Evolutionary conservation across 2,888 invertebrate species (phyloP).

Genomic region (Leptura quadrifasciata): DNA sequence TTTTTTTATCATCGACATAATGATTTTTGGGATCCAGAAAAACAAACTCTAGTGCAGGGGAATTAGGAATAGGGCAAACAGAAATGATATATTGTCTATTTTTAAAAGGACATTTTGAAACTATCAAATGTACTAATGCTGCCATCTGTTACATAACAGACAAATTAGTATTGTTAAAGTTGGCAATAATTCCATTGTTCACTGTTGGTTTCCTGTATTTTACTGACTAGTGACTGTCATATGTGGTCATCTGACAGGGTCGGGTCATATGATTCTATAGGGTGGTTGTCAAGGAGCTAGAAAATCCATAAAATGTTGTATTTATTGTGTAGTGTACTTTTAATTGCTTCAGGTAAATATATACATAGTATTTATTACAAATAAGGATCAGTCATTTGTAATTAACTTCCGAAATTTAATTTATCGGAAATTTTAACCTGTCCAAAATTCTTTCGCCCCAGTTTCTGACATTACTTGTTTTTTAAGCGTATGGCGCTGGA

Average conservation of each 20-base stretch:
- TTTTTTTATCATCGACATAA: too few relatives aligned
- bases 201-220: too few relatives aligned
- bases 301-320: slow-evolving; percentile 36
- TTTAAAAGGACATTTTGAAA: too few relatives aligned
- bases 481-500: slow-evolving; percentile 77
- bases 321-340: slow-evolving; percentile 29
- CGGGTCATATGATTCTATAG: slow-evolving; percentile 44
- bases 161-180: neutral
- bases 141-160: too few relatives aligned
- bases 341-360: slow-evolving; percentile 44
- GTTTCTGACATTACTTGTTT: slow-evolving; percentile 1
- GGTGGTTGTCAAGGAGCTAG: slow-evolving; percentile 33
- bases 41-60: too few relatives aligned
- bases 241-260: neutral
- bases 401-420: slow-evolving; percentile 2
- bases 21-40: too few relatives aligned
- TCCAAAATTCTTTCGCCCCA: too few relatives aligned
- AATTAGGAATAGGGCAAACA: too few relatives aligned
- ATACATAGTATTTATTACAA: neutral
- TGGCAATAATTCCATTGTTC: neutral
- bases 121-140: too few relatives aligned
- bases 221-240: neutral
- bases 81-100: too few relatives aligned
- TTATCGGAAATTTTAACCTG: too few relatives aligned
- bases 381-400: too few relatives aligned